phyloP scores from a whole-genome alignment of 2,797 vertebrate genomes.

The Phoeniculus purpureus region DNA sequence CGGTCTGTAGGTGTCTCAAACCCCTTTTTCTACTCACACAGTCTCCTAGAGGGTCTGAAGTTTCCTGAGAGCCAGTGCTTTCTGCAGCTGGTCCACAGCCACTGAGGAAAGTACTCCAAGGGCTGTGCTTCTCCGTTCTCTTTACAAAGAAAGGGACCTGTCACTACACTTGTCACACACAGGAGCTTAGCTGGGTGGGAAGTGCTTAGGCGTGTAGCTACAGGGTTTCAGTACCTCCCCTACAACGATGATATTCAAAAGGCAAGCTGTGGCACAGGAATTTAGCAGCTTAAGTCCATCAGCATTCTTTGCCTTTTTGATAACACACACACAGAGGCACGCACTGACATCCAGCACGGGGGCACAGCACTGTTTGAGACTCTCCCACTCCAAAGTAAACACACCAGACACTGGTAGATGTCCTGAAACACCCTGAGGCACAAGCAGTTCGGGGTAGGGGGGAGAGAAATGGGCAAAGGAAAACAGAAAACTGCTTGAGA shows the following conservation, averaged over 20 bases:
- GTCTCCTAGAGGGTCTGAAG: neutral
- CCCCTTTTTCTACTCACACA: neutral
- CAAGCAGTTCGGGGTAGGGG: slow-evolving; percentile 36
- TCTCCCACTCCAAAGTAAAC: slow-evolving; percentile 79
- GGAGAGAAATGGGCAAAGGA: neutral
- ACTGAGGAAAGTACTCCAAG: neutral
- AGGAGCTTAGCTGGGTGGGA: neutral
- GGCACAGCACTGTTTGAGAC: slow-evolving; percentile 70
- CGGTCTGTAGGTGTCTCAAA: neutral
- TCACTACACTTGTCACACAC: neutral
- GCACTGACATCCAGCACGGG: slow-evolving; percentile 77
- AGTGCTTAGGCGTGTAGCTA: neutral
- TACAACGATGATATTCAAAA: slow-evolving; percentile 4
- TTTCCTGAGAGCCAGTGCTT: neutral
- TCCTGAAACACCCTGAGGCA: slow-evolving; percentile 77
- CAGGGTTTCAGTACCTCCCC: neutral
- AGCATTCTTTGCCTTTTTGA: slow-evolving; percentile 75
- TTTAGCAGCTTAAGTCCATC: slow-evolving; percentile 74
- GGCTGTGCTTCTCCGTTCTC: neutral
- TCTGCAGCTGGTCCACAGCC: slow-evolving; percentile 6
- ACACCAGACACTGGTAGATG: slow-evolving; percentile 82
- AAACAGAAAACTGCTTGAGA: neutral
- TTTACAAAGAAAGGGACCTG: neutral
- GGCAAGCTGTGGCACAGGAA: neutral
- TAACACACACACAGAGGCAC: slow-evolving; percentile 1